Evolutionary conservation across 2,888 invertebrate genomes (phyloP).

Genomic region (Pyrgus malvae): DNA sequence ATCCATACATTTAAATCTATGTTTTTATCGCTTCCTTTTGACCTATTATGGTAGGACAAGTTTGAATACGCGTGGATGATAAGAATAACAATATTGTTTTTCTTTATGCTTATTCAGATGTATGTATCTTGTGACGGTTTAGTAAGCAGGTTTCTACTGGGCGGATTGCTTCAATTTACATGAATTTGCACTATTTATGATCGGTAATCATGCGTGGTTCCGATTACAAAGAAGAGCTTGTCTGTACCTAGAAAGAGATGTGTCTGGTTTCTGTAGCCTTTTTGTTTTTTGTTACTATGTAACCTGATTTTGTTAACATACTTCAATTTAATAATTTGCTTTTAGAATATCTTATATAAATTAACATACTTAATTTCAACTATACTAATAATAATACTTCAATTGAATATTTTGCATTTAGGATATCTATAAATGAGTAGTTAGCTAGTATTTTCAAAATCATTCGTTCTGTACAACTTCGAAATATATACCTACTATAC

Average conservation of each 20-base stretch:
- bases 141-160: constrained; percentile 14
- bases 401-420: too few species aligned
- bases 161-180: constrained; percentile 12
- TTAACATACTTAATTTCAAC: too few species aligned
- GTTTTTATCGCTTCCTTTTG: constrained; percentile 14
- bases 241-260: constrained; percentile 8
- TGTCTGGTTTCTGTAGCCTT: constrained; percentile 10
- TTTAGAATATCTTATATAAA: too few species aligned
- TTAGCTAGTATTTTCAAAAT: too few species aligned
- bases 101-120: constrained; percentile 6
- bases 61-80: not conserved
- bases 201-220: constrained; percentile 21
- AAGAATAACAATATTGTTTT: constrained; percentile 21
- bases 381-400: too few species aligned
- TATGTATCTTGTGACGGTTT: constrained; percentile 10
- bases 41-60: constrained; percentile 10
- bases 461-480: too few species aligned
- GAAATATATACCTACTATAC: too few species aligned
- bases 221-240: constrained; percentile 8
- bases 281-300: too few species aligned
- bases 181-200: constrained; percentile 17
- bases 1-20: too few species aligned
- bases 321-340: too few species aligned
- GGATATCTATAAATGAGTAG: too few species aligned
- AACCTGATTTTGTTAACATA: constrained; percentile 12